Conservation (phyloP, 2,113 vertebrate genomes). For the Scophthalmus maximus region DNA sequence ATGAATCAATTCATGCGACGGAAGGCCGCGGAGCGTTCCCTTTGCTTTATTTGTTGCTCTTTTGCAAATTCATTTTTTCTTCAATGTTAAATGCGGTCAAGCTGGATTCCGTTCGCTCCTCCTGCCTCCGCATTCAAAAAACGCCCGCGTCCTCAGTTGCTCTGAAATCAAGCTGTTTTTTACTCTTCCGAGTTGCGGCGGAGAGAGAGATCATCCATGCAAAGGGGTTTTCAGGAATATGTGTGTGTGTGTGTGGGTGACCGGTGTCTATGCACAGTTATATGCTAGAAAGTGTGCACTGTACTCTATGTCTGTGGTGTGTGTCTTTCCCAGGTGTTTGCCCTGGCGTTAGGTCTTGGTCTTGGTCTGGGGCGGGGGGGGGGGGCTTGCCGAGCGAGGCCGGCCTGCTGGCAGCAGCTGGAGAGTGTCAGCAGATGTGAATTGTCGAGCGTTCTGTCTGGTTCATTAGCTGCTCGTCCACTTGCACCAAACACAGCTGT, state of each 20-base stretch:
- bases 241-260: background rate
- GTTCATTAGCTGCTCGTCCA: conserved; percentile 80
- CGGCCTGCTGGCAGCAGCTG: conserved; percentile 76
- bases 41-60: conserved; percentile 30
- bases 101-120: conserved; percentile 32
- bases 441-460: conserved; percentile 77
- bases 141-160: conserved; percentile 13
- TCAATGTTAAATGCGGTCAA: conserved; percentile 53
- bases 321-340: conserved; percentile 67
- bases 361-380: too few species aligned
- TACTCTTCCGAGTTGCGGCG: too few species aligned
- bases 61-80: conserved; percentile 29
- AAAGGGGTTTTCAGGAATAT: conserved; percentile 29
- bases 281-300: conserved; percentile 2
- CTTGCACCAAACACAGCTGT: conserved; percentile 74
- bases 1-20: conserved; percentile 32
- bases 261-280: background rate
- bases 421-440: conserved; percentile 82
- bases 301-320: background rate
- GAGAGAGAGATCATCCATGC: too few species aligned
- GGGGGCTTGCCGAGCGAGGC: conserved; percentile 55
- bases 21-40: conserved; percentile 7
- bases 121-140: conserved; percentile 40
- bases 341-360: conserved; percentile 65
- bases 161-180: conserved; percentile 19